phyloP scores from a whole-genome alignment of 2,888 invertebrate species.

The Sceliomorpha sp. region DNA sequence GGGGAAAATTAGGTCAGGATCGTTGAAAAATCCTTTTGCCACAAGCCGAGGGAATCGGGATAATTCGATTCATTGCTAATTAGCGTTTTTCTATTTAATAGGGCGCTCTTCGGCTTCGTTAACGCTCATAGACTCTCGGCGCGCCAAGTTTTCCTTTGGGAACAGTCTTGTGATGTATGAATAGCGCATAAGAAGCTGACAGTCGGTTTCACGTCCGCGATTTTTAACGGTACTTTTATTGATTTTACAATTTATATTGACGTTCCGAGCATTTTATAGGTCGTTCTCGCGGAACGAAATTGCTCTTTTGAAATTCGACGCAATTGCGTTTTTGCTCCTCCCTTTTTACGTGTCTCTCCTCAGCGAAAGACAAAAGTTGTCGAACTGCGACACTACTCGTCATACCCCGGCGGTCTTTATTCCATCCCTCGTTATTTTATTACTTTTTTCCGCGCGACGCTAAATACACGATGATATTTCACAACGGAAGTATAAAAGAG shows the following conservation, averaged over 20 bases:
- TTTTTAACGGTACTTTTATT: constrained; percentile 43
- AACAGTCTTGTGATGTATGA: constrained; percentile 33
- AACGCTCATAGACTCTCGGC: no score
- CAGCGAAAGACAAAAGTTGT: no score
- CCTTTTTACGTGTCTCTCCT: neutral
- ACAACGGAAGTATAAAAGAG: neutral
- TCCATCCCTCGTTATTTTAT: constrained; percentile 23
- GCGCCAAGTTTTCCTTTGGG: constrained; percentile 17
- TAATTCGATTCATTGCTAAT: constrained; percentile 41
- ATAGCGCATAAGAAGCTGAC: constrained; percentile 22
- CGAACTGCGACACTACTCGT: constrained; percentile 8
- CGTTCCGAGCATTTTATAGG: constrained; percentile 26
- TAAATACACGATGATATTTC: constrained; percentile 12
- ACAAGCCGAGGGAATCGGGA: constrained; percentile 1
- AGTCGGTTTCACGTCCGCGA: constrained; percentile 27
- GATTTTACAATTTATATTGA: constrained; percentile 48
- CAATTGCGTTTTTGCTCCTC: constrained; percentile 1
- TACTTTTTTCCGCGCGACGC: constrained; percentile 16
- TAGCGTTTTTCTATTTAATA: constrained; percentile 20
- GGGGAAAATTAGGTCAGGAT: constrained; percentile 36
- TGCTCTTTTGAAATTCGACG: constrained; percentile 6
- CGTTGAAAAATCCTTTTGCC: constrained; percentile 25
- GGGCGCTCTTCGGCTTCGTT: constrained; percentile 25
- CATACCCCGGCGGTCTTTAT: constrained; percentile 4
- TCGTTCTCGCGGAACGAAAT: constrained; percentile 24